Evolutionary conservation across 2,797 vertebrate species (phyloP).

Genomic region (Sebastes vulpes): DNA sequence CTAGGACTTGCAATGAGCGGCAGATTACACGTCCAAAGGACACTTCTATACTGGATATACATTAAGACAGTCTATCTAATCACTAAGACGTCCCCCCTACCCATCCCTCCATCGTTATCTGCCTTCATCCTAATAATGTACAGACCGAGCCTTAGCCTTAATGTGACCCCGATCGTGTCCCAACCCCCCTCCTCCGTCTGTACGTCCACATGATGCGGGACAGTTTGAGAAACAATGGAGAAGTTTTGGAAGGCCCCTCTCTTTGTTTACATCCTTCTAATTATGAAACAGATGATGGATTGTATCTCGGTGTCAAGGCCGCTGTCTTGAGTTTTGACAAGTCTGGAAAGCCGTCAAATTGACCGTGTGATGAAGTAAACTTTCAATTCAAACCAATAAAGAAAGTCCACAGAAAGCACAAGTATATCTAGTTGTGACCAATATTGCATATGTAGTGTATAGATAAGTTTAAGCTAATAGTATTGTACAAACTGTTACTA

Average conservation of each 20-base stretch:
- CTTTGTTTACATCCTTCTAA: slow-evolving; percentile 43
- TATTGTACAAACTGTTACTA: neutral
- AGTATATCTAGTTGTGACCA: neutral
- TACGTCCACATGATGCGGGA: slow-evolving; percentile 46
- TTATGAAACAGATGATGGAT: slow-evolving; percentile 18
- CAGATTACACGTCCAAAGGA: neutral
- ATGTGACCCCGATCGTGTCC: slow-evolving; percentile 56
- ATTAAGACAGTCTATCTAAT: neutral
- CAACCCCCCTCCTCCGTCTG: slow-evolving; percentile 22
- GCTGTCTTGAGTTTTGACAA: neutral
- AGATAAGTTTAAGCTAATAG: neutral
- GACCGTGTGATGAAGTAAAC: too few species aligned
- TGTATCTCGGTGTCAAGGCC: neutral
- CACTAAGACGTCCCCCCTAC: neutral
- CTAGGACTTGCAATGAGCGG: neutral
- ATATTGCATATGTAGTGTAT: neutral
- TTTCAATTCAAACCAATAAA: neutral
- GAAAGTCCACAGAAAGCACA: neutral
- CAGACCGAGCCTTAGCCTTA: slow-evolving; percentile 51
- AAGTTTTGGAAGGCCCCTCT: neutral
- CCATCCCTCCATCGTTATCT: slow-evolving; percentile 26
- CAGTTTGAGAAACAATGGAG: slow-evolving; percentile 60
- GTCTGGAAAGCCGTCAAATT: neutral
- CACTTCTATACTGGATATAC: neutral
- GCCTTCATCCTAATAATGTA: slow-evolving; percentile 38